Conservation (phyloP, 1,140 invertebrate species). For the Drosophila bocki region DNA sequence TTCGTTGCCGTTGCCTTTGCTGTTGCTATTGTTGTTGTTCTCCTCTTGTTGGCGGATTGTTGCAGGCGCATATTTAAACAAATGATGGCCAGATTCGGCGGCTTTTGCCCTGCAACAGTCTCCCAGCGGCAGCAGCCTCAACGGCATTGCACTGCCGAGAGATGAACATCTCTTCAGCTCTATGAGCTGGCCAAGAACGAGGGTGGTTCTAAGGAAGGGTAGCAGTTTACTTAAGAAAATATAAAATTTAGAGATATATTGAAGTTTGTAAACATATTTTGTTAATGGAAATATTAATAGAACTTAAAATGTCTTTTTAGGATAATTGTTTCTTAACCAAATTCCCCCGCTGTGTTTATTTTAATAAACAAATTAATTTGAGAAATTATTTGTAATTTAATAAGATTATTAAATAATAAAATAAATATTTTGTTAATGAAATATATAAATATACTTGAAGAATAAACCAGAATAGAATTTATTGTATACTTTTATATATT, state of each 20-base stretch:
- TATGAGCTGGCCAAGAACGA: slow-evolving; percentile 35
- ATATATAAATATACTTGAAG: too few relatives aligned
- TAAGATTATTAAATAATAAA: too few relatives aligned
- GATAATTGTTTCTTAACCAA: neutral
- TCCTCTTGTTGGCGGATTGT: slow-evolving; percentile 53
- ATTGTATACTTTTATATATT: too few relatives aligned
- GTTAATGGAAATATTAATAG: neutral
- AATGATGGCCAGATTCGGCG: slow-evolving; percentile 84
- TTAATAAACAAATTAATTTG: neutral
- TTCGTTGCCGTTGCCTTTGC: slow-evolving; percentile 27
- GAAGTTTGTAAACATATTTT: neutral
- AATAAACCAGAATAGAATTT: too few relatives aligned
- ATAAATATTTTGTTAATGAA: too few relatives aligned
- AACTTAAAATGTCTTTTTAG: neutral
- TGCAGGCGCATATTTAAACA: slow-evolving; percentile 85
- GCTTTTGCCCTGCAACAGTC: slow-evolving; percentile 51
- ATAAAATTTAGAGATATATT: neutral
- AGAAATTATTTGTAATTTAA: too few relatives aligned
- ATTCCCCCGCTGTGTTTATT: neutral
- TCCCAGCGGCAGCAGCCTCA: slow-evolving; percentile 20
- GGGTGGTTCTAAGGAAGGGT: neutral
- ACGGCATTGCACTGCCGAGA: slow-evolving; percentile 46
- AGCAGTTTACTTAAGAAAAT: neutral
- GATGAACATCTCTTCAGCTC: slow-evolving; percentile 67
- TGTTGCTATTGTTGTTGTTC: slow-evolving; percentile 28